Evolutionary conservation across 2,797 vertebrate genomes (phyloP).

Genomic region (Geotria australis): DNA sequence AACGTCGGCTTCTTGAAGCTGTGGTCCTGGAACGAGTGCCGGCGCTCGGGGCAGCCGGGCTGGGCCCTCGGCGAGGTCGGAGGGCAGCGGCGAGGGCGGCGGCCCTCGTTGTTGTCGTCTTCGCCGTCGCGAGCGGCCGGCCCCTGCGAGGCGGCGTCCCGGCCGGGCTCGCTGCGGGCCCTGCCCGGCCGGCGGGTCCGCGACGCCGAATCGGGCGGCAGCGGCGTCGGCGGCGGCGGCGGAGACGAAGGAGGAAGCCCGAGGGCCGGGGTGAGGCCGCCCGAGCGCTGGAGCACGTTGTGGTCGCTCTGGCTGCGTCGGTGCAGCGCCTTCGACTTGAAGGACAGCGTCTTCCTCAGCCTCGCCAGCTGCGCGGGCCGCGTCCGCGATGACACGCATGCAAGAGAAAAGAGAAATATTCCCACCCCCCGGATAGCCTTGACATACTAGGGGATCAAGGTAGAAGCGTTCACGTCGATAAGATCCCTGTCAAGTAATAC

Average conservation of each 20-base stretch:
- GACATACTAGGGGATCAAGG: too few species aligned
- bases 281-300: slow-evolving; percentile 52
- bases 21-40: slow-evolving; percentile 51
- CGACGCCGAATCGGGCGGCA: too few species aligned
- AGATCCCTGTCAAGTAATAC: too few species aligned
- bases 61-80: slow-evolving; percentile 1
- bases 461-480: too few species aligned
- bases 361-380: slow-evolving; percentile 23
- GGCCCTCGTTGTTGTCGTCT: too few species aligned
- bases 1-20: slow-evolving; percentile 50
- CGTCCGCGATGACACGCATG: too few species aligned
- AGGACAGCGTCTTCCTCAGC: slow-evolving; percentile 45
- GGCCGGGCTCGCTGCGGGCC: too few species aligned
- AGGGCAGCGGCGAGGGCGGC: too few species aligned
- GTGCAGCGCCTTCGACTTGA: slow-evolving; percentile 23
- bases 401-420: too few species aligned
- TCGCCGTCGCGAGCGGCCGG: slow-evolving; percentile 2
- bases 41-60: slow-evolving; percentile 19
- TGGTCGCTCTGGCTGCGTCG: slow-evolving; percentile 52
- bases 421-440: too few species aligned
- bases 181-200: too few species aligned
- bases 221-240: slow-evolving; percentile 3
- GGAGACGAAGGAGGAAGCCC: slow-evolving; percentile 14
- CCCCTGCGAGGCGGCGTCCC: too few species aligned
- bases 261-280: slow-evolving; percentile 17